Evolutionary conservation across 2,797 vertebrate species (phyloP), one percentile per base, ranked within the genome.

Genomic region (Chrosomus eos): DNA sequence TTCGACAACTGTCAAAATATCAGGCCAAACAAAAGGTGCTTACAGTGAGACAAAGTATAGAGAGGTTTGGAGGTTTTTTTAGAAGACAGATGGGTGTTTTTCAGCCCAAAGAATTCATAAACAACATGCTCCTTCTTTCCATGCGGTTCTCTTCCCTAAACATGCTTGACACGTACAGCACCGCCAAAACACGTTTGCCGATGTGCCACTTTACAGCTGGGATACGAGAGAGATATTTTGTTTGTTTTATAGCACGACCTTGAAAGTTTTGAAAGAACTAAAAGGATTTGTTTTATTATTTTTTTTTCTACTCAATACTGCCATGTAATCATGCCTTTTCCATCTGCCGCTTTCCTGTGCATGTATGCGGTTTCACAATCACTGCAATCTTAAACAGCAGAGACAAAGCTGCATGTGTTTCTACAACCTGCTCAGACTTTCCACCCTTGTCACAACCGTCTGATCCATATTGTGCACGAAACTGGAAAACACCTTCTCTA

Each of bases 241-340:
- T 40, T 38, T 71, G 51, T 60, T 70, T 81, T 38, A 40, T 21
- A 71, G 45, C 1, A 13, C 58, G 80, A 81, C 80, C 51, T 60
- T 81, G 53, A 62, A 82, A 72, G 80, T 60, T 82, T 40, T 55
- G 14, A 71, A 70, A 53, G 19, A 43, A 7, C 67, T 81, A 40
- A 38, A 81, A 26, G 5, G 6, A 38, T 38, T 23, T 31, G 8
- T 13, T 60, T 26, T 13, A 26, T 60, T 58, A 6, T 1, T 62
- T 6, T 26, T 8, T 70, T 55, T 53, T 68, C 8, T 53, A 19
- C 23, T 70, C n/a, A 4, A 13, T 21, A 55, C 36, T 43, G 67
- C 48, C 51, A 71, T 40, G 51, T 21, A 71, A 58, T 28, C 51
- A 58, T 58, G 26, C 40, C n/a, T 31, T 53, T 26, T 72, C 68